Evolutionary conservation across 2,888 invertebrate genomes (phyloP).

Genomic region (Drosophila phalerata): DNA sequence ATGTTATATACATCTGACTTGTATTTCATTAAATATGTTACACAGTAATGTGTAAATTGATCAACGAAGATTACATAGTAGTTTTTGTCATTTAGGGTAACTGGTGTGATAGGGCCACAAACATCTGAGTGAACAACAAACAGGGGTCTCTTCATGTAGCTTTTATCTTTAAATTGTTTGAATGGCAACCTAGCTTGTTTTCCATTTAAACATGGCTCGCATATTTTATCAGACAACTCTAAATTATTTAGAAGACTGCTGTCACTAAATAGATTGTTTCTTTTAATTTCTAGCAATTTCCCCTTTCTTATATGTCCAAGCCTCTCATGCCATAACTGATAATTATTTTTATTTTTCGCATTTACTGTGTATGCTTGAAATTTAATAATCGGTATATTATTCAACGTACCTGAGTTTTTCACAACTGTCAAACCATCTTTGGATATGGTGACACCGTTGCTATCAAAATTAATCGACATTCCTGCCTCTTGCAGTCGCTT

Average conservation of each 20-base stretch:
- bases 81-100: too few species aligned
- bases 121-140: slow-evolving; percentile 37
- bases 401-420: background rate
- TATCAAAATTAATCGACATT: background rate
- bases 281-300: slow-evolving; percentile 5
- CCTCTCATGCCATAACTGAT: background rate
- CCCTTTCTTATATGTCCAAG: slow-evolving; percentile 1
- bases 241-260: slow-evolving; percentile 15
- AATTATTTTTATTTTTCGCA: slow-evolving; percentile 1
- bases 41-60: too few species aligned
- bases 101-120: too few species aligned
- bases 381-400: background rate
- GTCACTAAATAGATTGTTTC: slow-evolving; percentile 17
- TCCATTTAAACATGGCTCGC: too few species aligned
- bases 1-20: too few species aligned
- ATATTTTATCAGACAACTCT: slow-evolving; percentile 20
- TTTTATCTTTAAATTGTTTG: slow-evolving; percentile 16
- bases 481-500: background rate
- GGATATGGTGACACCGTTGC: background rate
- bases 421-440: background rate
- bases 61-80: too few species aligned
- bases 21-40: too few species aligned
- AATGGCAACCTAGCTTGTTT: too few species aligned
- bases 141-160: slow-evolving; percentile 11
- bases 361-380: background rate